Conservation (phyloP, 2,113 vertebrate species). For the Syrmaticus mikado region DNA sequence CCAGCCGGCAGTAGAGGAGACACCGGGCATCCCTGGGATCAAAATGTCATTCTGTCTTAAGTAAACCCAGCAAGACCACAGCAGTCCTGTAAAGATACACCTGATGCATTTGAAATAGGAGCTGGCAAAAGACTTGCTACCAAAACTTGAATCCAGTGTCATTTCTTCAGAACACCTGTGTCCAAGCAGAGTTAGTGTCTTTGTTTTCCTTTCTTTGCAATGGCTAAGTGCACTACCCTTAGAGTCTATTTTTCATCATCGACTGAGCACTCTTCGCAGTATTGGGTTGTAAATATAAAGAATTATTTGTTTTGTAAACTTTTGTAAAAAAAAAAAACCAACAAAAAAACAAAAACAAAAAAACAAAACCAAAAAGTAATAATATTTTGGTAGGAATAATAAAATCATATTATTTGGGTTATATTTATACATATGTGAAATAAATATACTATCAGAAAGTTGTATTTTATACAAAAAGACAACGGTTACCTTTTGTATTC, state of each 20-base stretch:
- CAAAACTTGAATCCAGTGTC: conserved; percentile 53
- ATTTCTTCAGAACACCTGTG: conserved; percentile 43
- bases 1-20: neutral
- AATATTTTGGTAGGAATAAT: conserved; percentile 87
- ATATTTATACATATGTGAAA: conserved; percentile 90
- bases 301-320: conserved; percentile 87
- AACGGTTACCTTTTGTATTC: conserved; percentile 86
- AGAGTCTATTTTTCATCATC: conserved; percentile 73
- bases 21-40: neutral
- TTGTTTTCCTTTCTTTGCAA: conserved; percentile 34
- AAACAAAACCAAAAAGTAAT: conserved; percentile 53
- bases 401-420: conserved; percentile 87
- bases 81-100: conserved; percentile 6
- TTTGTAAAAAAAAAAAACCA: conserved; percentile 79
- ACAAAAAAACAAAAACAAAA: neutral
- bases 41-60: neutral
- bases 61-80: neutral
- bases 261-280: conserved; percentile 69
- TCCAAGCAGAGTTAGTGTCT: conserved; percentile 19
- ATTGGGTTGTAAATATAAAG: conserved; percentile 82
- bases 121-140: conserved; percentile 34
- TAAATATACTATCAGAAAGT: conserved; percentile 84
- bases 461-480: conserved; percentile 87
- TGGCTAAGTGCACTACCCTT: conserved; percentile 66
- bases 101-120: conserved; percentile 29